phyloP scores from a whole-genome alignment of 2,113 vertebrate species.

The Noturus placidus region DNA sequence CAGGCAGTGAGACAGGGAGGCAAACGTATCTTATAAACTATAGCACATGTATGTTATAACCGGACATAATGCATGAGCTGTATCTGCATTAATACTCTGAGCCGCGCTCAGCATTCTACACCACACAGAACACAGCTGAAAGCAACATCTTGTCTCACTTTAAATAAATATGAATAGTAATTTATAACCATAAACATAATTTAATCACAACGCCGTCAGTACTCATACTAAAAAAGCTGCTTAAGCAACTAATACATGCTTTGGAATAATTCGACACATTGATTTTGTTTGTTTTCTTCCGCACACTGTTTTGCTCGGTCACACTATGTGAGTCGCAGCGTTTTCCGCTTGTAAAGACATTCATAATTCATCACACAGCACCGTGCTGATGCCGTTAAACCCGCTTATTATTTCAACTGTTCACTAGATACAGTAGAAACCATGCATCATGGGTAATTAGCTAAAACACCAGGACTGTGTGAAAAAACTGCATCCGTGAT shows the following conservation, averaged over 20 bases:
- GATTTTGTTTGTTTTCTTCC: conserved; percentile 21
- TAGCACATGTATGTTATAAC: neutral
- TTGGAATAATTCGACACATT: conserved; percentile 18
- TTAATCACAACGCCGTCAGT: neutral
- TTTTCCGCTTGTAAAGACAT: neutral
- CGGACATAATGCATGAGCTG: neutral
- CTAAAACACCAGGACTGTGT: neutral
- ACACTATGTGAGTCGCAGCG: neutral
- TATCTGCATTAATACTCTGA: neutral
- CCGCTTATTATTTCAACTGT: conserved; percentile 38
- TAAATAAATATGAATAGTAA: neutral
- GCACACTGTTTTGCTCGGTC: conserved; percentile 1
- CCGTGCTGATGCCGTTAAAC: conserved; percentile 20
- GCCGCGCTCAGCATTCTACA: neutral
- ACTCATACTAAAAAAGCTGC: neutral
- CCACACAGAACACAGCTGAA: neutral
- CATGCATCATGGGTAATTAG: conserved; percentile 25
- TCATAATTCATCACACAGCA: conserved; percentile 28
- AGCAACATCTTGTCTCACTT: neutral
- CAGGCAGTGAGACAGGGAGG: neutral
- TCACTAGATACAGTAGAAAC: conserved; percentile 14
- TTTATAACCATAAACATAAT: conserved; percentile 12
- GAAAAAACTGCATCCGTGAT: neutral
- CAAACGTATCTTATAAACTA: neutral
- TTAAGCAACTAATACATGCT: neutral